These are phyloP conservation scores for Spilosoma lubricipeda DNA, from an alignment of 2,888 invertebrate genomes.

Conservation along the genomic window DNA sequence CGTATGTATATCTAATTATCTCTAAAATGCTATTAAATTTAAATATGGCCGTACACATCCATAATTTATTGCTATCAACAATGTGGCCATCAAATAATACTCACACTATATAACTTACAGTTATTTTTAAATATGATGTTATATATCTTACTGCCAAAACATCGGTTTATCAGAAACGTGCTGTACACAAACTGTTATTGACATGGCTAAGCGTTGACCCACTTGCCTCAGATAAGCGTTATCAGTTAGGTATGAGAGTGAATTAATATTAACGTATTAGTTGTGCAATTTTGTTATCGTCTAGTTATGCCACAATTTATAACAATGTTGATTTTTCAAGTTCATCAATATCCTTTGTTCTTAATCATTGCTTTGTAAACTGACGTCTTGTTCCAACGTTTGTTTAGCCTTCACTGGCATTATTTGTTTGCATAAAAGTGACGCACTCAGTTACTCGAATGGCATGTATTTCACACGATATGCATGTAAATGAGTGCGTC, in stretches of 20 bases:
- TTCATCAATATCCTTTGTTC: constrained; percentile 71
- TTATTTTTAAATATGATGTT: constrained; percentile 53
- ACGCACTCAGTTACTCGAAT: constrained; percentile 60
- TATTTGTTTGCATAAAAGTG: constrained; percentile 63
- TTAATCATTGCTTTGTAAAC: constrained; percentile 59
- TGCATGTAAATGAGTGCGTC: not conserved
- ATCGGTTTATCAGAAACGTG: constrained; percentile 50
- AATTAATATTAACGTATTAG: constrained; percentile 54
- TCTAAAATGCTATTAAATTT: not conserved
- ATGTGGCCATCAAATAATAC: not conserved
- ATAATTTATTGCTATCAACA: not conserved
- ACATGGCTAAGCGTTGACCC: constrained; percentile 73
- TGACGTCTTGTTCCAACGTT: constrained; percentile 56
- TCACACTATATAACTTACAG: not conserved
- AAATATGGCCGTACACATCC: not conserved
- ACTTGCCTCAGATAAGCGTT: constrained; percentile 75
- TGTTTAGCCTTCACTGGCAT: constrained; percentile 53
- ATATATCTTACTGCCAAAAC: constrained; percentile 51
- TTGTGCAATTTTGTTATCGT: constrained; percentile 76
- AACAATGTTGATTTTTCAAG: constrained; percentile 68
- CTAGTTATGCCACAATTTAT: constrained; percentile 58
- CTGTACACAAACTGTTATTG: constrained; percentile 31
- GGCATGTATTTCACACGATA: constrained; percentile 31
- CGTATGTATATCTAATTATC: not conserved
- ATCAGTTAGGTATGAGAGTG: constrained; percentile 69